A percentile compares a stretch with the other conserved stretches of the same genome.
These are phyloP conservation scores for Umimayanthus chanpuru DNA, from an alignment of 92 coral and sea anemone genomes.

Conservation along the genomic window DNA sequence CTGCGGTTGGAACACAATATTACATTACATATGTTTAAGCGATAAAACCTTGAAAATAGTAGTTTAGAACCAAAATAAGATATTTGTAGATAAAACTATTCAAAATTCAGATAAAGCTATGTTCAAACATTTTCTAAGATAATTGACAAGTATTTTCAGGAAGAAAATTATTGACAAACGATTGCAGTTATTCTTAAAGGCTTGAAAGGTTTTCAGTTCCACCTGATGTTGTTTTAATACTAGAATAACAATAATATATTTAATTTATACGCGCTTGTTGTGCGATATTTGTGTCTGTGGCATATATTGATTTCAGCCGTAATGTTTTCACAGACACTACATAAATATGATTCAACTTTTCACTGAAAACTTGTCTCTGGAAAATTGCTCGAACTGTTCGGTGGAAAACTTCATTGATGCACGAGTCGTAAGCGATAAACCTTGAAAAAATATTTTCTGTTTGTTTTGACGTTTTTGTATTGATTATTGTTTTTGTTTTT, in stretches of 20 bases:
- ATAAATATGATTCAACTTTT: too few relatives aligned
- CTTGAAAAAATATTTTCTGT: background rate
- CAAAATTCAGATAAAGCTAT: background rate
- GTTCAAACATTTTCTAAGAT: too few relatives aligned
- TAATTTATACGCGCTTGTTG: background rate
- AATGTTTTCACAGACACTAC: background rate
- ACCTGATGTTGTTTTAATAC: background rate
- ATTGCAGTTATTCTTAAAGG: too few relatives aligned
- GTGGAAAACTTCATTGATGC: background rate
- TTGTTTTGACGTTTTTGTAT: background rate
- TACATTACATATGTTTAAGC: too few relatives aligned
- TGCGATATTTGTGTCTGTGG: background rate
- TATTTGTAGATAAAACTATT: background rate
- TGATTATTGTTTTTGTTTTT: background rate
- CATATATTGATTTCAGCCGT: background rate
- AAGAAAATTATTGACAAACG: too few relatives aligned
- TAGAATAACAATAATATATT: background rate
- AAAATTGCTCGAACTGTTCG: background rate
- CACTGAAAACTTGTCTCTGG: background rate
- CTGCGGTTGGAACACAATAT: too few relatives aligned
- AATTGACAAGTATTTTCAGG: background rate
- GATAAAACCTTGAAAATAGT: too few relatives aligned
- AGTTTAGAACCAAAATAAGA: background rate
- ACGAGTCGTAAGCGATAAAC: background rate
- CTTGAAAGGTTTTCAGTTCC: background rate